These are phyloP conservation scores for Chrysotoxum bicinctum DNA, from an alignment of 2,888 invertebrate genomes.

Conservation along the genomic window DNA sequence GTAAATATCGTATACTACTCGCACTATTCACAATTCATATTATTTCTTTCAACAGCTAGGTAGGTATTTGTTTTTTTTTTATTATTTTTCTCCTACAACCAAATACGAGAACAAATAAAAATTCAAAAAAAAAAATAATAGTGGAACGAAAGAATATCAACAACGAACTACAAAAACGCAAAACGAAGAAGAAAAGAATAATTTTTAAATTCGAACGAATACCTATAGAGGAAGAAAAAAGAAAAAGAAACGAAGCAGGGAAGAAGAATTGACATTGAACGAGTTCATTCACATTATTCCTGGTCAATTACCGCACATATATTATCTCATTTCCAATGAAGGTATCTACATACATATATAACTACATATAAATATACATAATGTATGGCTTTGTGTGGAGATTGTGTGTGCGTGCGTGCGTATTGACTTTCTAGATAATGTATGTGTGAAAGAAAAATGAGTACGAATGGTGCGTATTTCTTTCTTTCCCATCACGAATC, in stretches of 20 bases:
- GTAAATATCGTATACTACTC: slow-evolving; percentile 1
- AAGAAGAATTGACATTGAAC: slow-evolving; percentile 81
- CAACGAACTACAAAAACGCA: slow-evolving; percentile 1
- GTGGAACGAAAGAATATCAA: slow-evolving; percentile 9
- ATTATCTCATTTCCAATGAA: slow-evolving; percentile 66
- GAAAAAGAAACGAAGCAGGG: slow-evolving; percentile 44
- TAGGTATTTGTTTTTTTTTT: neutral
- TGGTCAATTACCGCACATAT: slow-evolving; percentile 77
- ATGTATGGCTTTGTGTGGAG: slow-evolving; percentile 1
- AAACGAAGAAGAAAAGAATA: slow-evolving; percentile 30
- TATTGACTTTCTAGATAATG: slow-evolving; percentile 24
- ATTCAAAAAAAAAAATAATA: neutral
- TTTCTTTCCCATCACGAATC: slow-evolving; percentile 9
- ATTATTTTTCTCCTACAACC: slow-evolving; percentile 1
- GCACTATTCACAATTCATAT: neutral
- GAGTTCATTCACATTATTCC: slow-evolving; percentile 82
- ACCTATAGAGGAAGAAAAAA: neutral
- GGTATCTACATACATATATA: neutral
- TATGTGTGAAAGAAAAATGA: slow-evolving; percentile 30
- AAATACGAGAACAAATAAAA: slow-evolving; percentile 8
- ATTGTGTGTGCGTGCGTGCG: slow-evolving; percentile 42
- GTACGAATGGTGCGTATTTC: slow-evolving; percentile 43
- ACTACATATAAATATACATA: neutral
- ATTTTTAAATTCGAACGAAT: slow-evolving; percentile 44
- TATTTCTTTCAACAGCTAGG: neutral